Evolutionary conservation across 2,113 vertebrate species (phyloP), one percentile per base, ranked within the genome.

Genomic region (Epinephelus lanceolatus): DNA sequence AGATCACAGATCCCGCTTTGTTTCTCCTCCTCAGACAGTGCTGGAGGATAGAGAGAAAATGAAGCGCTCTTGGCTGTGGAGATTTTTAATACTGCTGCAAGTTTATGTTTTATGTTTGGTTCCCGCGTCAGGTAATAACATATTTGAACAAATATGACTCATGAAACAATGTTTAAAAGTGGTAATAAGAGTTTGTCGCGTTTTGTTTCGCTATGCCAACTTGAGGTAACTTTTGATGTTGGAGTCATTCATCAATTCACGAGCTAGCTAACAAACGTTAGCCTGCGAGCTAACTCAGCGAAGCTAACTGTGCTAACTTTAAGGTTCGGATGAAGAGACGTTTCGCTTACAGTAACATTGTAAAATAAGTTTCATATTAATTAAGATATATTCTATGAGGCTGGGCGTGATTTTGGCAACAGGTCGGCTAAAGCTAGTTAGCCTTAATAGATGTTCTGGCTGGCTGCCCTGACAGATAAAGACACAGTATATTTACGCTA

Each of bases 31-130:
- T 14, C 61, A 91, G 91, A 71, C 91, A 57, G 67, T 83, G 63
- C 84, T 83, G 73, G 76, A 68, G 4, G 85, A 92, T 76, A 3
- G 12, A 47, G 5, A 59, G 57, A 89, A 81, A 81, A 96, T 96
- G 95, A 92, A 92, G 88, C 65, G 15, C 3, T 1, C 18, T 14
- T 78, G 88, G 67, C 33, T 92, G 49, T 76, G 88, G 66, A n/a
- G 74, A 8, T 1, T 71, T 65, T 57, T 90, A 19, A 42, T 86
- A 3, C 14, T 88, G 19, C 5, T 84, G 0, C 86, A 83, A 70
- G 18, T 89, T 74, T 80, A 14, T 61, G 14, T 42, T 52, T 79
- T 83, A 2, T 65, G 30, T 73, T 71, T 42, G 14, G 67, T 53
- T 5, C 49, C 40, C 8, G 80, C 72, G 0, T 85, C 87, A 81